Conservation (phyloP, 2,797 vertebrate genomes). For the Muraenolepis orangiensis region DNA sequence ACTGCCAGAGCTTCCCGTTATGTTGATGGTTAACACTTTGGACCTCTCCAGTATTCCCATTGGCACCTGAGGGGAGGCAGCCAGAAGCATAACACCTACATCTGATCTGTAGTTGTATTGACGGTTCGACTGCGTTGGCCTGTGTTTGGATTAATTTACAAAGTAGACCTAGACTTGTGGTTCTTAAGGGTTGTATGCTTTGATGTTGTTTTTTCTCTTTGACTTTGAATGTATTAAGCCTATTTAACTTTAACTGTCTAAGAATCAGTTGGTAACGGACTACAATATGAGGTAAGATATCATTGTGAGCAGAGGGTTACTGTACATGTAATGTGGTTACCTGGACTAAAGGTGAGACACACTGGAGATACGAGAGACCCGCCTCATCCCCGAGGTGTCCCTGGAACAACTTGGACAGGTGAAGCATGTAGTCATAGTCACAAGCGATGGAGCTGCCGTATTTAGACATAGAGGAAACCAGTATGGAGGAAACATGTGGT, state of each 20-base stretch:
- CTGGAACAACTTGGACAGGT: slow-evolving; percentile 80
- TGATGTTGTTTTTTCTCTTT: no score
- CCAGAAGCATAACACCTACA: neutral
- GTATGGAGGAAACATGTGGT: no score
- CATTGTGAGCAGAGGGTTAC: no score
- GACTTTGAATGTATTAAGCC: no score
- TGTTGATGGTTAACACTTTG: slow-evolving; percentile 63
- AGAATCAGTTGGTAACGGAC: no score
- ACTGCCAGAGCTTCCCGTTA: slow-evolving; percentile 84
- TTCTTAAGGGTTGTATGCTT: neutral
- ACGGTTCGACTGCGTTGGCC: no score
- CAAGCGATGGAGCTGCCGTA: slow-evolving; percentile 92
- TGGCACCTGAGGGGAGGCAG: slow-evolving; percentile 67
- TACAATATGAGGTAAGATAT: no score
- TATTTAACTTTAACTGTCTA: no score
- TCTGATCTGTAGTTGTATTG: neutral
- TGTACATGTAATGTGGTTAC: slow-evolving; percentile 59
- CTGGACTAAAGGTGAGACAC: slow-evolving; percentile 85
- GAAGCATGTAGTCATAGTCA: slow-evolving; percentile 88
- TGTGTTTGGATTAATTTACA: no score
- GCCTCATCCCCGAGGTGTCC: slow-evolving; percentile 79
- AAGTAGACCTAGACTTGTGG: no score
- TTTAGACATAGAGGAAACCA: slow-evolving; percentile 69
- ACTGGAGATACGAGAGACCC: slow-evolving; percentile 62
- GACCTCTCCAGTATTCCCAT: slow-evolving; percentile 84